Evolutionary conservation across 1,140 invertebrate genomes (phyloP).

Genomic region (Pygmarrhopalites habei): DNA sequence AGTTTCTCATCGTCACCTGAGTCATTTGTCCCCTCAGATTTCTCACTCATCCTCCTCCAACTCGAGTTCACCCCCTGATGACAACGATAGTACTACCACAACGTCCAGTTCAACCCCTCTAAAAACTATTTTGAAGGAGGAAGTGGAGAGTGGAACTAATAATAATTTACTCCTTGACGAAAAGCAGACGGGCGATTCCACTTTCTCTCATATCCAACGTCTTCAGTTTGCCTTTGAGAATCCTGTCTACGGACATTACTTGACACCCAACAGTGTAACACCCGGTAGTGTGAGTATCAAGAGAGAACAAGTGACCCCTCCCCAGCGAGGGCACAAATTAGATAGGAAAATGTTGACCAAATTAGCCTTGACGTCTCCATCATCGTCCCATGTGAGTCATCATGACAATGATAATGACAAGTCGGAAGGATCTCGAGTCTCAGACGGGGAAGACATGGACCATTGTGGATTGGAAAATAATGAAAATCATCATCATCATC

Average conservation of each 20-base stretch:
- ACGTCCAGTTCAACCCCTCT: neutral
- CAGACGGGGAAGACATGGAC: neutral
- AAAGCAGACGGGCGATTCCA: neutral
- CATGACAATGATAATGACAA: no score
- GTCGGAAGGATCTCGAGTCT: no score
- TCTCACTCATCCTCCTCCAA: slow-evolving; percentile 18
- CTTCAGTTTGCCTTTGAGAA: slow-evolving; percentile 33
- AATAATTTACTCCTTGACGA: slow-evolving; percentile 11
- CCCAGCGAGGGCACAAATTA: no score
- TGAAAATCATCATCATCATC: slow-evolving; percentile 4
- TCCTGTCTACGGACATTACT: no score
- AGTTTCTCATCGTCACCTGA: slow-evolving; percentile 1
- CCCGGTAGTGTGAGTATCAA: no score
- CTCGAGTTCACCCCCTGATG: slow-evolving; percentile 11
- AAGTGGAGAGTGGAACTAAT: neutral
- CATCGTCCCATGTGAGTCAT: no score
- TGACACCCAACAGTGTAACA: no score
- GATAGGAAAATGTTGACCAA: no score
- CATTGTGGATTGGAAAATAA: neutral
- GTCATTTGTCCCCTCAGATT: slow-evolving; percentile 28
- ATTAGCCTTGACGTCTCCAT: no score
- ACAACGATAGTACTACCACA: slow-evolving; percentile 10
- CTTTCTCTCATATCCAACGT: slow-evolving; percentile 30
- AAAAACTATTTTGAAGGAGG: neutral
- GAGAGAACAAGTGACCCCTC: no score